Base-by-base conservation (phyloP, 2,113 vertebrate species). In the Myodes glareolus region DNA sequence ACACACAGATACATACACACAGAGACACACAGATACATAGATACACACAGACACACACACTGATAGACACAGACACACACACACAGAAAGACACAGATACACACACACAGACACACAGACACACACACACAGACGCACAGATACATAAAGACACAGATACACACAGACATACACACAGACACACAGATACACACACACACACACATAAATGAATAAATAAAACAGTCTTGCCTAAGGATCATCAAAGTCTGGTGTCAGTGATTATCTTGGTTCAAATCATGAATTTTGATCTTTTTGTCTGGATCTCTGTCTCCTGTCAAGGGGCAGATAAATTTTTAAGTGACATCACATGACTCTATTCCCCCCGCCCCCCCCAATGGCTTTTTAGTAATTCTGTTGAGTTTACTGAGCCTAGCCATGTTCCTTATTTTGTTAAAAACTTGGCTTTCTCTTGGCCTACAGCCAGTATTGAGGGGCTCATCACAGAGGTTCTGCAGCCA, bases 231-330 rank as follows among this genome's bases (percentile, higher is more conserved):
- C 63, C 29, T 47, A 50, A 80, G 6, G 11, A 2, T 95, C 61
- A 73, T 25, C 45, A 17, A 42, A 92, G 63, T 47, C 82, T 89
- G 39, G 42, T 33, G 16, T 92, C 95, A 95, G 23, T 31, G 58
- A 58, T 58, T 19, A 58, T 58, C 19, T 58, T 58, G 86, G 47
- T 73, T 88, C 36, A 92, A 87, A 19, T 86, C 72, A 88, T 16
- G 25, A 58, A 65, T 77, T 96, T 94, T 87, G 67, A 89, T 94
- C 82, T 33, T 91, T 76, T 63, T 82, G 13, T n/a, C n/a, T 45
- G 82, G 55, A 77, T 39, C 29, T 90, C 65, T 88, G 45, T 68
- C 93, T 95, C 72, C 47, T 75, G 88, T 8, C 33, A 92, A 78
- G 75, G 63, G 77, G 76, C 5, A 63, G 86, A 45, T 13, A n/a